Percentiles rank a stretch among this genome's conserved stretches.
These are phyloP conservation scores for Paramacrobiotus metropolitanus DNA, from an alignment of 1,140 invertebrate species.

Conservation along the genomic window DNA sequence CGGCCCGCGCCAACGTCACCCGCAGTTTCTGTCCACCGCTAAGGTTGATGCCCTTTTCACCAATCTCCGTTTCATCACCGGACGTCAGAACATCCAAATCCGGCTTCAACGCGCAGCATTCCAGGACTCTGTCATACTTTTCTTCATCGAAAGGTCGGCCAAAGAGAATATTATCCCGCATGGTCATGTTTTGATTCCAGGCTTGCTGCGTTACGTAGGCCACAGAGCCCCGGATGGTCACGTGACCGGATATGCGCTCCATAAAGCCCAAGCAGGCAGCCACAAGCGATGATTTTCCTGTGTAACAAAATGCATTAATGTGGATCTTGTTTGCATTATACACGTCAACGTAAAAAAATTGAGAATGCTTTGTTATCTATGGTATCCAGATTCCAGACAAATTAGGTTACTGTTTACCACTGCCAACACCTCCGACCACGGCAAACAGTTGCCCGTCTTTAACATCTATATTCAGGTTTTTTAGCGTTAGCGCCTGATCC, in stretches of 20 bases:
- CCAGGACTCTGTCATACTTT: constrained; percentile 34
- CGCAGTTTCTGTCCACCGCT: constrained; percentile 11
- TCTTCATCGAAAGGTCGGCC: constrained; percentile 37
- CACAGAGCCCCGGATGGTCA: constrained; percentile 35
- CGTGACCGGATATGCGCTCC: constrained; percentile 15
- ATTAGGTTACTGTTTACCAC: constrained; percentile 53
- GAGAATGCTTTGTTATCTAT: too few relatives aligned
- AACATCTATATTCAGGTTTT: constrained; percentile 45
- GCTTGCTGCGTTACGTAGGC: constrained; percentile 77
- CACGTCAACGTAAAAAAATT: too few relatives aligned
- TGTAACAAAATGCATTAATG: too few relatives aligned
- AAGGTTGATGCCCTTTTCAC: background rate
- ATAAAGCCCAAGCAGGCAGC: constrained; percentile 28
- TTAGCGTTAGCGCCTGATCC: constrained; percentile 21
- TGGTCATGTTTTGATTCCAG: constrained; percentile 74
- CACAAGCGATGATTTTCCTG: constrained; percentile 28
- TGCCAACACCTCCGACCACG: constrained; percentile 47
- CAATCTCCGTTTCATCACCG: constrained; percentile 3
- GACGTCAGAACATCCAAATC: constrained; percentile 14
- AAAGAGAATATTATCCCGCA: constrained; percentile 69
- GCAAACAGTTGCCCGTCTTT: constrained; percentile 42
- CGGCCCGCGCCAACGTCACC: constrained; percentile 10
- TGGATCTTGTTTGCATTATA: too few relatives aligned
- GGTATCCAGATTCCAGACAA: too few relatives aligned
- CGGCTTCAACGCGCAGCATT: constrained; percentile 13